A percentile compares a stretch with the other conserved stretches of the same genome.
Conservation (phyloP, 2,113 vertebrate species). For the Mastomys coucha region DNA sequence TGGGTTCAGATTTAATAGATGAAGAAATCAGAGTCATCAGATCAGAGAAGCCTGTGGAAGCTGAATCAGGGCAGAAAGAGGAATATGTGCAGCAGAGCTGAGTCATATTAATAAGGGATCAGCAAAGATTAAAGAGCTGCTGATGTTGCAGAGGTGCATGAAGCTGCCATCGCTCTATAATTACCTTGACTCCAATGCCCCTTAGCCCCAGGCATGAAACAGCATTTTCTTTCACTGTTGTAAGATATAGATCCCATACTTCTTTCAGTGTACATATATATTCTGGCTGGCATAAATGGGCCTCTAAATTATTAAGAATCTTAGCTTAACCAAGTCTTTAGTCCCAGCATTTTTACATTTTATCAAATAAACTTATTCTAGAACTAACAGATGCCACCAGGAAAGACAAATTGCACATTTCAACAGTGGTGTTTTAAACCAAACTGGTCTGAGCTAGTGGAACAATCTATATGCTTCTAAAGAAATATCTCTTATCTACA, state of each 20-base stretch:
- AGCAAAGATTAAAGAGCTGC: background rate
- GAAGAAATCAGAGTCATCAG: background rate
- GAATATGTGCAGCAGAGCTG: background rate
- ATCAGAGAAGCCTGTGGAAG: background rate
- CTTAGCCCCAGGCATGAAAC: constrained; percentile 1
- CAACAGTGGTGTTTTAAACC: background rate
- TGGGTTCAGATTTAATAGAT: background rate
- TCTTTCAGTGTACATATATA: constrained; percentile 21
- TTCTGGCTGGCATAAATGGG: constrained; percentile 10
- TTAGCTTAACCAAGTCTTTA: constrained; percentile 50
- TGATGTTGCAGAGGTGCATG: background rate
- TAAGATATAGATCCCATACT: constrained; percentile 27
- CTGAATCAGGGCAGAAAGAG: background rate
- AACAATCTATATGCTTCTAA: background rate
- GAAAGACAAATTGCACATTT: background rate
- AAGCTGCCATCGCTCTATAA: background rate
- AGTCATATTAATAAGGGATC: constrained; percentile 38
- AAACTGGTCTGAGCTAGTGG: background rate
- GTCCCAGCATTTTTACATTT: constrained; percentile 15
- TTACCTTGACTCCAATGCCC: background rate
- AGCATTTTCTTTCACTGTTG: constrained; percentile 24
- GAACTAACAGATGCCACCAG: background rate
- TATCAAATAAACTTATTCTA: constrained; percentile 40
- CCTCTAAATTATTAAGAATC: constrained; percentile 69
- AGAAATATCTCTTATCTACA: background rate